Base-by-base conservation (phyloP, 2,888 invertebrate genomes). In the Dysmachus trigonus region DNA sequence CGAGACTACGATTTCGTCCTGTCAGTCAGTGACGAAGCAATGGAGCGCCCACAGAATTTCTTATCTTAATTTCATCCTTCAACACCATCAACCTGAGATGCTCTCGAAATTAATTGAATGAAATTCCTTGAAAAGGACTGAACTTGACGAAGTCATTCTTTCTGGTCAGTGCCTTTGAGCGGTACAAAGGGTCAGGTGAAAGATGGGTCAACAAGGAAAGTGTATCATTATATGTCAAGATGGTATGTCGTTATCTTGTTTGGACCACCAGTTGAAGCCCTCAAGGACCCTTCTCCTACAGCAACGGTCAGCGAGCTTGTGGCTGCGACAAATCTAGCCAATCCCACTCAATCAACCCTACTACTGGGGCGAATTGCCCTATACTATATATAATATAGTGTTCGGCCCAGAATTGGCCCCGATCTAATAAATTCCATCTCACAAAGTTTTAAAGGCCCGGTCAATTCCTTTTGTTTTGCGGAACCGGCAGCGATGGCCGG, bases 1-100 rank as follows among this genome's bases (percentile, higher is more conserved):
- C n/a, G 38, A 8, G 35, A 22, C 15, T n/a, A 18, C 62, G 27
- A 22, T 27, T 35, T 18, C 38, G 47, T 62, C 22, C 53, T 82
- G 35, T 71, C 53, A 33, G 33, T 13, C 15, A 33, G 18, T 62
- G 35, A n/a, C 13, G 73, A n/a, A 18, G 82, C 79, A 79, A 33
- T 81, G 72, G 82, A 82, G 71, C 86, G 18, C 41, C 81, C 73
- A 71, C 27, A 33, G 35, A 53, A 86, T 79, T 71, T 62, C 62
- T 79, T 82, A 86, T 86, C 79, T 79, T 86, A 73, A 82, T 73
- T 77, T 86, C 71, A 81, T 81, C 79, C 86, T 86, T 81, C 79
- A 86, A 27, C 72, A 82, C 77, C 72, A 86, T 73, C 84, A 41
- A 41, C 47, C 72, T 41, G 47, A 47, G 73, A 72, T 73, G 41